These are phyloP conservation scores for Panonychus citri DNA, from an alignment of 1,140 invertebrate species.

Conservation along the genomic window DNA sequence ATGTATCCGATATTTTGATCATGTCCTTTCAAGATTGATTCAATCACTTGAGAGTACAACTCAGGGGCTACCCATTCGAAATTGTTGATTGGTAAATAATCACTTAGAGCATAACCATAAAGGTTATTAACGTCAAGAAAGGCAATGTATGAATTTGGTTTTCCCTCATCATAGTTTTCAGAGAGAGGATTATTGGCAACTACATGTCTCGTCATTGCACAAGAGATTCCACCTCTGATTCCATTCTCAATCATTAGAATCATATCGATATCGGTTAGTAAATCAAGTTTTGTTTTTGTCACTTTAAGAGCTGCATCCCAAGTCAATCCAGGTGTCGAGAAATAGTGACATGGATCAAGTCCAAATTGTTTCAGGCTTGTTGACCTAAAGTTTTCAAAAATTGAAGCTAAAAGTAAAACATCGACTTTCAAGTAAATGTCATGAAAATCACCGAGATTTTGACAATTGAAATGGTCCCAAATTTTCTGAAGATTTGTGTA, in stretches of 20 bases:
- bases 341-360: not conserved
- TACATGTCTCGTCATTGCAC: not conserved
- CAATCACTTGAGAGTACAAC: not conserved
- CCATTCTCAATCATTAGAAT: constrained; percentile 18
- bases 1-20: not conserved
- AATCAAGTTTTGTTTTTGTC: constrained; percentile 6
- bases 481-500: not conserved
- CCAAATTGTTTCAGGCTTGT: not conserved
- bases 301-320: not conserved
- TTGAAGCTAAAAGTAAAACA: not conserved
- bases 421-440: not conserved
- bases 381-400: not conserved
- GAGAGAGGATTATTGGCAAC: constrained; percentile 11
- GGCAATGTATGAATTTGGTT: not conserved
- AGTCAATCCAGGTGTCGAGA: not conserved
- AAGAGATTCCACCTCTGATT: not conserved
- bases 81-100: not conserved
- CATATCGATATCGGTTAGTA: constrained; percentile 15
- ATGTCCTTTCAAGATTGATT: not conserved
- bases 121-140: not conserved
- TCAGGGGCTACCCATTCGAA: not conserved
- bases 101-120: not conserved
- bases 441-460: not conserved
- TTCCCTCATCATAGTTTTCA: not conserved
- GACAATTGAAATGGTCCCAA: not conserved